Conservation (phyloP, 2,888 invertebrate genomes). For the Emmelina monodactyla region DNA sequence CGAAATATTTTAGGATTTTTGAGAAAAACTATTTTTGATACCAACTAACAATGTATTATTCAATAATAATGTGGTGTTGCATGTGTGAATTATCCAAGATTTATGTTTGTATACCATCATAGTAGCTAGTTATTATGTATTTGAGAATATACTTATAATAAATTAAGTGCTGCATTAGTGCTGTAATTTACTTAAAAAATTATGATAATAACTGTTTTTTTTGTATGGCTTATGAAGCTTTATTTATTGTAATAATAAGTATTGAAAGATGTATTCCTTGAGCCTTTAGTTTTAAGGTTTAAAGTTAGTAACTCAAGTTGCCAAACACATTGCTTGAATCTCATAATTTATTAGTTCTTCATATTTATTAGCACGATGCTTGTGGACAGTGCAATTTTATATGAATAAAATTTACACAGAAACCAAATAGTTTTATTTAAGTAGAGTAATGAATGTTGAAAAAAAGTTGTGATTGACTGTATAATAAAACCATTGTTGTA, state of each 20-base stretch:
- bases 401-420: slow-evolving; percentile 17
- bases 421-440: slow-evolving; percentile 3
- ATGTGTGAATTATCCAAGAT: background rate
- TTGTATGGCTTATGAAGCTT: background rate
- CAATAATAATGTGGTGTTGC: background rate
- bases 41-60: background rate
- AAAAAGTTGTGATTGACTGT: slow-evolving; percentile 6
- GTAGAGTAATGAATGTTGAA: slow-evolving; percentile 5
- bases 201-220: background rate
- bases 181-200: too few relatives aligned
- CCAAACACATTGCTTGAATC: slow-evolving; percentile 53
- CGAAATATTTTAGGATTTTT: too few relatives aligned
- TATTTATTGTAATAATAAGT: background rate
- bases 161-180: too few relatives aligned
- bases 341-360: slow-evolving; percentile 25
- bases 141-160: too few relatives aligned
- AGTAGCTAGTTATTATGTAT: too few relatives aligned
- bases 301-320: slow-evolving; percentile 29
- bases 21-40: background rate
- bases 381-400: slow-evolving; percentile 57
- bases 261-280: background rate
- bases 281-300: slow-evolving; percentile 11
- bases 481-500: too few relatives aligned
- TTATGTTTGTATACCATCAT: too few relatives aligned
- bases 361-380: slow-evolving; percentile 59